Evolutionary conservation across 1,140 invertebrate species (phyloP).

Genomic region (Musca vetustissima): DNA sequence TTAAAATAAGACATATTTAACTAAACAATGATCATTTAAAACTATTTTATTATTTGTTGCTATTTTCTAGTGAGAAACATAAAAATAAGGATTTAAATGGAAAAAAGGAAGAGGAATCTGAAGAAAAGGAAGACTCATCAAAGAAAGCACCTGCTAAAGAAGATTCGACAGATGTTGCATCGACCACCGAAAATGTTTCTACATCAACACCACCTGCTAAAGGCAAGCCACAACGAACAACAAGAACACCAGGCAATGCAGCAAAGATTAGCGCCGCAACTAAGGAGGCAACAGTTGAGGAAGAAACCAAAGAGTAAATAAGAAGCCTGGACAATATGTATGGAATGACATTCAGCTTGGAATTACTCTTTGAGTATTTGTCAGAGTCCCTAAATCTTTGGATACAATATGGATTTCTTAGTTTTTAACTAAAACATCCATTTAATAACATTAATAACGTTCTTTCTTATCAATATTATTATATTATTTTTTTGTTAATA

Average conservation of each 20-base stretch:
- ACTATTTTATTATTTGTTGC: background rate
- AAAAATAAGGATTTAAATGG: conserved; percentile 34
- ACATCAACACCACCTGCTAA: background rate
- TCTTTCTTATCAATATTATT: too few species aligned
- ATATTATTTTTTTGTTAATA: too few species aligned
- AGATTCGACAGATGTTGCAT: background rate
- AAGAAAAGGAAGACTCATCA: conserved; percentile 14
- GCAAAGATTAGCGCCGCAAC: background rate
- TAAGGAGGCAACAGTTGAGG: conserved; percentile 8
- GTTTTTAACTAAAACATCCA: too few species aligned
- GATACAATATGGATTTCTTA: too few species aligned
- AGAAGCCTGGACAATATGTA: too few species aligned
- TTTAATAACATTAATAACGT: too few species aligned
- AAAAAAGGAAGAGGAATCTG: conserved; percentile 30
- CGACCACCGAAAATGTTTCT: background rate
- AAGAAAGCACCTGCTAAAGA: conserved; percentile 29
- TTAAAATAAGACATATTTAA: too few species aligned
- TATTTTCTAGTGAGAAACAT: conserved; percentile 44
- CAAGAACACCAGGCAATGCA: background rate
- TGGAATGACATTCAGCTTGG: too few species aligned
- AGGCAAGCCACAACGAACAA: background rate
- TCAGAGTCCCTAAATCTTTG: too few species aligned
- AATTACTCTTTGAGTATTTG: too few species aligned
- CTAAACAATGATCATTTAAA: background rate
- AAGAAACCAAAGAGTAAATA: conserved; percentile 1